Percentiles rank a stretch among this genome's conserved stretches.
Evolutionary conservation across 2,888 invertebrate species (phyloP).

Genomic region (Brenthis daphne): DNA sequence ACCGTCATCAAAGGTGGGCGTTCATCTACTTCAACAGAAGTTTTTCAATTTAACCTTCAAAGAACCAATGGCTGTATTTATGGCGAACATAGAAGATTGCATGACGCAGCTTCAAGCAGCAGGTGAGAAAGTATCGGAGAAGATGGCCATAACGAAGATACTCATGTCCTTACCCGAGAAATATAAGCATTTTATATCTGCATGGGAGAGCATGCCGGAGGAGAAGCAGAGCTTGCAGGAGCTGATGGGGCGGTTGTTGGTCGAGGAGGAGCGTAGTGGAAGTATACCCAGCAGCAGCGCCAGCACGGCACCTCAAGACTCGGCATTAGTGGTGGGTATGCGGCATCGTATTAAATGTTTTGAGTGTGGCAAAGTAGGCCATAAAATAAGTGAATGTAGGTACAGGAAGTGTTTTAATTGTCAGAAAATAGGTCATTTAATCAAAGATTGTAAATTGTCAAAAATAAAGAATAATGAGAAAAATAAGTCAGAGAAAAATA

Average conservation of each 20-base stretch:
- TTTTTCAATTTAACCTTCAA: constrained; percentile 18
- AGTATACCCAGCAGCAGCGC: not conserved
- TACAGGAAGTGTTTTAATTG: constrained; percentile 8
- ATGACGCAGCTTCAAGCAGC: constrained; percentile 38
- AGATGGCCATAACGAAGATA: constrained; percentile 47
- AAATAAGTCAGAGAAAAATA: constrained; percentile 6
- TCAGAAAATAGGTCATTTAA: constrained; percentile 4
- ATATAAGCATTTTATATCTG: constrained; percentile 52
- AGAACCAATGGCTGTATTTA: constrained; percentile 42
- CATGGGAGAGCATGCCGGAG: constrained; percentile 44
- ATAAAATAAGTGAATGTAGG: constrained; percentile 24
- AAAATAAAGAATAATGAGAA: constrained; percentile 4
- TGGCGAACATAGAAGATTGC: constrained; percentile 45
- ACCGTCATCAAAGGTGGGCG: constrained; percentile 42
- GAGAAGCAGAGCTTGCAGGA: constrained; percentile 38
- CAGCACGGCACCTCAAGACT: not conserved
- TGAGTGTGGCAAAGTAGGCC: constrained; percentile 23
- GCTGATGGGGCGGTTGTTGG: constrained; percentile 38
- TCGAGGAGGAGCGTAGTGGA: constrained; percentile 41
- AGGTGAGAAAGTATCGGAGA: constrained; percentile 17
- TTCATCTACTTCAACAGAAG: constrained; percentile 50
- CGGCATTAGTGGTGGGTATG: constrained; percentile 7
- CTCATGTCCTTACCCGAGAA: constrained; percentile 46
- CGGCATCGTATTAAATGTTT: constrained; percentile 17
- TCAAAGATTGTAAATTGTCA: constrained; percentile 4